Conservation (phyloP, 2,797 vertebrate genomes). For the Orestias chungarensis region DNA sequence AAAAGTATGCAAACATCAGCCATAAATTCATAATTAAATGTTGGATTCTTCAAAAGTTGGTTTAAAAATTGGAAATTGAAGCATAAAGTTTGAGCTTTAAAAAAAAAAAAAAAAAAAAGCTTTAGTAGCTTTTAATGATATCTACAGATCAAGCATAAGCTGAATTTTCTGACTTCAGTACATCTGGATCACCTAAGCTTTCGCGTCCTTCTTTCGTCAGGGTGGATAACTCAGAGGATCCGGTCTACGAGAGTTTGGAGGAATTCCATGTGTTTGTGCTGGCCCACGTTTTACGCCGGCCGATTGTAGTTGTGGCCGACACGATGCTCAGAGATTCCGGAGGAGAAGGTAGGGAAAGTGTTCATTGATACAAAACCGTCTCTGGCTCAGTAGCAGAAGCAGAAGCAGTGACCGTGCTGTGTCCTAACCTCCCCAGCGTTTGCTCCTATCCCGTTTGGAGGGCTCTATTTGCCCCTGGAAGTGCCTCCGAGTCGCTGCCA, state of each 20-base stretch:
- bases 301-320: slow-evolving; percentile 95
- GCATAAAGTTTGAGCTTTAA: neutral
- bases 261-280: slow-evolving; percentile 98
- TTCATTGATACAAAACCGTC: neutral
- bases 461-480: slow-evolving; percentile 96
- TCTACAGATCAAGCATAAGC: slow-evolving; percentile 13
- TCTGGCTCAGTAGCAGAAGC: neutral
- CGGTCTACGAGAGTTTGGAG: slow-evolving; percentile 97
- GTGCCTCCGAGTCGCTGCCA: slow-evolving; percentile 96
- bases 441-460: slow-evolving; percentile 96
- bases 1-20: neutral
- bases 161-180: slow-evolving; percentile 16
- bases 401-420: neutral
- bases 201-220: slow-evolving; percentile 68
- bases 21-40: neutral
- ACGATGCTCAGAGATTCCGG: slow-evolving; percentile 98
- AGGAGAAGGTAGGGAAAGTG: slow-evolving; percentile 85
- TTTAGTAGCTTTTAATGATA: neutral
- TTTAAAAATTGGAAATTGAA: neutral
- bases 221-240: slow-evolving; percentile 94
- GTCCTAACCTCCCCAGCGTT: slow-evolving; percentile 82
- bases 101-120: neutral
- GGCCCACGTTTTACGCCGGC: slow-evolving; percentile 92
- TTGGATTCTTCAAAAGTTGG: neutral
- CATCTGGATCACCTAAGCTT: neutral